A percentile compares a stretch with the other conserved stretches of the same genome.
Conservation (phyloP, 2,797 vertebrate species). For the Sebastes vulpes region DNA sequence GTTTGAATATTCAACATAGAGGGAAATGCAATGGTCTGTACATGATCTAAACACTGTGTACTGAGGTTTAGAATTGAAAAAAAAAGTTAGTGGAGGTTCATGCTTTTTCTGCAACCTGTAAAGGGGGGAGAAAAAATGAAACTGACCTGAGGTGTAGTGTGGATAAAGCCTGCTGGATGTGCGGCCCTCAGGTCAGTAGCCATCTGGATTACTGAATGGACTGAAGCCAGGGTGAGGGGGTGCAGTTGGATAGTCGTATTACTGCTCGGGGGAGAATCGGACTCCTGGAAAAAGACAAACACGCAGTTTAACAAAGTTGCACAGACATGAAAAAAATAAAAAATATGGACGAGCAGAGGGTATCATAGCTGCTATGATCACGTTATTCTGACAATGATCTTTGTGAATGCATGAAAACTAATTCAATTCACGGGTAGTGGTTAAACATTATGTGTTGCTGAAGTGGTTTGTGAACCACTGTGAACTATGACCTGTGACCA, state of each 20-base stretch:
- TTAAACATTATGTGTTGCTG: neutral
- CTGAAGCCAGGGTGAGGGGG: slow-evolving; percentile 56
- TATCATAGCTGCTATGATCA: neutral
- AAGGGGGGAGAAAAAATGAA: neutral
- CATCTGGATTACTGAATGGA: slow-evolving; percentile 76
- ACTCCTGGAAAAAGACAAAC: slow-evolving; percentile 63
- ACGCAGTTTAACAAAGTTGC: neutral
- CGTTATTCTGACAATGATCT: neutral
- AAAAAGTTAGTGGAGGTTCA: neutral
- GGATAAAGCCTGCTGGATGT: slow-evolving; percentile 69
- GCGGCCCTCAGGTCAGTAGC: slow-evolving; percentile 61
- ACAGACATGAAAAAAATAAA: neutral
- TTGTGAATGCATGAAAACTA: neutral
- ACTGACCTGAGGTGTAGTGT: slow-evolving; percentile 66
- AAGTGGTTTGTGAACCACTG: neutral
- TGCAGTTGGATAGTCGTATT: slow-evolving; percentile 61
- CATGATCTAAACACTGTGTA: neutral
- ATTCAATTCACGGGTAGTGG: neutral
- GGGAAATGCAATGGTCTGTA: neutral
- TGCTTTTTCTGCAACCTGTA: neutral
- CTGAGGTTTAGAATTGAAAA: neutral
- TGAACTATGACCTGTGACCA: neutral
- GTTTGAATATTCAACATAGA: neutral
- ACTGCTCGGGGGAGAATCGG: slow-evolving; percentile 69
- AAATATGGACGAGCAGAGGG: neutral